These are phyloP conservation scores for Hyposoter dolosus DNA, from an alignment of 2,888 invertebrate genomes.

Conservation along the genomic window DNA sequence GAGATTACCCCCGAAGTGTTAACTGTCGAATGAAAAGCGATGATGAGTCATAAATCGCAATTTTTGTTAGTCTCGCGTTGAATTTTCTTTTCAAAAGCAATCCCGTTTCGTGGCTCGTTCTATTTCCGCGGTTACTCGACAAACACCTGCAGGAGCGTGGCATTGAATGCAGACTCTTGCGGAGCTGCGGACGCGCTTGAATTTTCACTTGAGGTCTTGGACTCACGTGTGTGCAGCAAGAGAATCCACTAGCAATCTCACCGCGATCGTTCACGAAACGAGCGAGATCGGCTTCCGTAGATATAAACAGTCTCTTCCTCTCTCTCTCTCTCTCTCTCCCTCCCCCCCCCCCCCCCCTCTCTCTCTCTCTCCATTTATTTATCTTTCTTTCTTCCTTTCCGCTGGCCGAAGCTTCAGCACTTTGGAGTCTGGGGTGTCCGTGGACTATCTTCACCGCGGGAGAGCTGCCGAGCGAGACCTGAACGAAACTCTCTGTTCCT, in stretches of 20 bases:
- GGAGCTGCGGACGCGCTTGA: not conserved
- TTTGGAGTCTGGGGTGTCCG: slow-evolving; percentile 28
- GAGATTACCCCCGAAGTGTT: no score
- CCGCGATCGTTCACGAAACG: slow-evolving; percentile 58
- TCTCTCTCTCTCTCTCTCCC: not conserved
- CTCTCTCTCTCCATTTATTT: not conserved
- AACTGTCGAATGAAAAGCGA: not conserved
- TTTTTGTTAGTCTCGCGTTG: not conserved
- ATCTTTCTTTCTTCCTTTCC: not conserved
- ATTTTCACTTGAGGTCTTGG: slow-evolving; percentile 49
- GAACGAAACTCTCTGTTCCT: slow-evolving; percentile 45
- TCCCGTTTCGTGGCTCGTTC: slow-evolving; percentile 5
- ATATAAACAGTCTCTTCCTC: slow-evolving; percentile 34
- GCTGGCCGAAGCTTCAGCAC: slow-evolving; percentile 7
- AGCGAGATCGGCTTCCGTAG: slow-evolving; percentile 74
- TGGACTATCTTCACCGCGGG: slow-evolving; percentile 45
- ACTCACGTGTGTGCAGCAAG: slow-evolving; percentile 21
- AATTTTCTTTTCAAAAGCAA: no score
- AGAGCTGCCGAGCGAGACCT: slow-evolving; percentile 12
- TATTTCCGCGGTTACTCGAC: slow-evolving; percentile 5
- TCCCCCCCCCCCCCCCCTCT: not conserved
- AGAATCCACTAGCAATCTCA: slow-evolving; percentile 30
- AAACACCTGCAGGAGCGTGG: slow-evolving; percentile 48
- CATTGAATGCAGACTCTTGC: slow-evolving; percentile 33
- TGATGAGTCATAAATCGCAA: not conserved